Base-by-base conservation (phyloP, 2,113 vertebrate species). In the Setophaga kirtlandii region DNA sequence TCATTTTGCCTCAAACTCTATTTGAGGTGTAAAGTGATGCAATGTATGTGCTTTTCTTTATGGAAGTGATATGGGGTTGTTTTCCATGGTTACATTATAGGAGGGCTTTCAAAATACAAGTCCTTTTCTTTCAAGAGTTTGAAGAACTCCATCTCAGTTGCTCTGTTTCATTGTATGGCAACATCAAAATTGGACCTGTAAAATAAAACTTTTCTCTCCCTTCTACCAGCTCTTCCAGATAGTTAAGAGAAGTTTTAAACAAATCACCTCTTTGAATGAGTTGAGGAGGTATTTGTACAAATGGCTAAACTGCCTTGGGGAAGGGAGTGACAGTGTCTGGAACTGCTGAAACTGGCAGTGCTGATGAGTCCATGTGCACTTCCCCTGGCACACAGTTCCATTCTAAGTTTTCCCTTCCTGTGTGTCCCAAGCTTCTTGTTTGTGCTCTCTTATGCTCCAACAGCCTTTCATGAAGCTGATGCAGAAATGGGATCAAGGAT, bases 1-100 rank as follows among this genome's bases (percentile, higher is more conserved):
- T 81, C 25, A 35, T 84, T 84, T 39, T 81, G 16, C 39, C 63
- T 88, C 65, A 27, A 80, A 64, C 44, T 75, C 20, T 46, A 0
- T 71, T 73, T 62, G 55, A 89, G 79, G 15, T 83, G 59, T 83
- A 74, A 81, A 83, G 22, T 52, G 6, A 53, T 91, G 37, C 20
- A 41, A 33, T 67, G 2, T 31, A 28, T 52, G 3, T 60, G 13
- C 24, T 49, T 79, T 77, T 74, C 33, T 58, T 75, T 55, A n/a
- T 59, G 41, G 37, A 22, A n/a, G 3, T 60, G 49, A 86, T 44
- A 44, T 60, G 0, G 0, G 11, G 22, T 42, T 85, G 22, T 67
- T 75, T 82, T 76, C 41, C 14, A 3, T n/a, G 3, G 52, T 68
- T 89, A 27, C 19, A 5, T 39, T 80, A 12, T 13, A 60, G 79